These are phyloP conservation scores for Gymnoscelis rufifasciata DNA, from an alignment of 2,888 invertebrate genomes.

Conservation along the genomic window DNA sequence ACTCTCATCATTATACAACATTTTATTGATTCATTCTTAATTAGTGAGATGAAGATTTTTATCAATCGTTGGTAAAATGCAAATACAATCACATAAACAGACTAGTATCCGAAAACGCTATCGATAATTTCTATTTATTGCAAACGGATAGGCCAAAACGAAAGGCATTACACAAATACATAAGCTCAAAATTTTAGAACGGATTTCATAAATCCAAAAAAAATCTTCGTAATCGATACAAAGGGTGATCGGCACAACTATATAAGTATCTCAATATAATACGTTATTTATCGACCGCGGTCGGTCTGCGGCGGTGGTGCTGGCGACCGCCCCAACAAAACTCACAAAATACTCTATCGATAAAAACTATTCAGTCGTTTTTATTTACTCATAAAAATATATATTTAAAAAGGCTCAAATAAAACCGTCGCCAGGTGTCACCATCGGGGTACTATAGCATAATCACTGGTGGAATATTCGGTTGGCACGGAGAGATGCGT, in stretches of 20 bases:
- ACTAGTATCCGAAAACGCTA: conserved; percentile 74
- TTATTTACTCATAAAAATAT: conserved; percentile 78
- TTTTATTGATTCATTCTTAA: conserved; percentile 68
- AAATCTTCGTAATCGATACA: conserved; percentile 51
- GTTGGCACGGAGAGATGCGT: conserved; percentile 42
- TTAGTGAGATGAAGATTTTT: conserved; percentile 73
- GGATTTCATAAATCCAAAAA: conserved; percentile 73
- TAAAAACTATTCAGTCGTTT: conserved; percentile 79
- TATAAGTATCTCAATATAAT: conserved; percentile 67
- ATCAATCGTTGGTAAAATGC: conserved; percentile 70
- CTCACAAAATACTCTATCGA: conserved; percentile 75
- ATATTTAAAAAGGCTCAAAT: conserved; percentile 78
- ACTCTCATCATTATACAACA: conserved; percentile 42
- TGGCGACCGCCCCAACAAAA: conserved; percentile 57
- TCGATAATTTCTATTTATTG: conserved; percentile 64
- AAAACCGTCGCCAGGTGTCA: conserved; percentile 58
- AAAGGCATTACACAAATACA: conserved; percentile 64
- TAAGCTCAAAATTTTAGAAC: conserved; percentile 66
- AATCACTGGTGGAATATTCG: conserved; percentile 60
- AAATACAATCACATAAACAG: conserved; percentile 76
- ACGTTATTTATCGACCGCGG: conserved; percentile 71
- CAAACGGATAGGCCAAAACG: conserved; percentile 70
- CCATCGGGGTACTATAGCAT: conserved; percentile 32
- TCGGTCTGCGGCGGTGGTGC: conserved; percentile 55
- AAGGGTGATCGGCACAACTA: conserved; percentile 63